Base-by-base conservation (phyloP, 1,140 invertebrate genomes). In the Meteorus sp. region DNA sequence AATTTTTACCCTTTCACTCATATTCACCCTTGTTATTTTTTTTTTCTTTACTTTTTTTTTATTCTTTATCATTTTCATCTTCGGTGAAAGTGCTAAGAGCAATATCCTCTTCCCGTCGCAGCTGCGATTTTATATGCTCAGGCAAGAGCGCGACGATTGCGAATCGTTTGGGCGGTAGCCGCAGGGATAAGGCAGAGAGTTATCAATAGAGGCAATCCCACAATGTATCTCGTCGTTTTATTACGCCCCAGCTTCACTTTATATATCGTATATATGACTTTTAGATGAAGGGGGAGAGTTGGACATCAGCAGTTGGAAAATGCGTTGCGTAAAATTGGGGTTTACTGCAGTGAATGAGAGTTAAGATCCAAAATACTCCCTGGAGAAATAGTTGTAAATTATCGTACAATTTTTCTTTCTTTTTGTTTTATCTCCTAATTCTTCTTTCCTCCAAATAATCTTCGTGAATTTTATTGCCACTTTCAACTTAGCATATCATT, bases 91-190 rank as follows among this genome's bases (percentile, higher is more conserved):
- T 20, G 25, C 17, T 33, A 33, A 33, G 35, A n/a, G 35, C 45
- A 48, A 48, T 48, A 48, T 48, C 45, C 45, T 27, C 17, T 45
- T 48, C 17, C 43, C 43, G 43, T 48, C 45, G 17, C 45, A 48
- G 22, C 45, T 48, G 45, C 20, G 3, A 48, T 48, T 44, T 6
- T 11, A n/a, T n/a, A 44, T 19, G 41, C 41, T 20, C 41, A 19
- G 41, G 41, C 41, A 20, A 44, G 19, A n/a, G n/a, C n/a, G n/a
- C 41, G 41, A 19, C 41, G 41, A 29, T 48, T 48, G 45, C 45
- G 23, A 48, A 48, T 48, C 45, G 45, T 44, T 44, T 44, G 41
- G 41, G 41, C 41, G 41, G 41, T 11, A 25, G 4, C 45, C 45
- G 22, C 23, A 2, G 22, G 22, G 23, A 27, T 11, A 19, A 44